Evolutionary conservation across 1,140 invertebrate species (phyloP).

Genomic region (Ceratoteleas bidentatus): DNA sequence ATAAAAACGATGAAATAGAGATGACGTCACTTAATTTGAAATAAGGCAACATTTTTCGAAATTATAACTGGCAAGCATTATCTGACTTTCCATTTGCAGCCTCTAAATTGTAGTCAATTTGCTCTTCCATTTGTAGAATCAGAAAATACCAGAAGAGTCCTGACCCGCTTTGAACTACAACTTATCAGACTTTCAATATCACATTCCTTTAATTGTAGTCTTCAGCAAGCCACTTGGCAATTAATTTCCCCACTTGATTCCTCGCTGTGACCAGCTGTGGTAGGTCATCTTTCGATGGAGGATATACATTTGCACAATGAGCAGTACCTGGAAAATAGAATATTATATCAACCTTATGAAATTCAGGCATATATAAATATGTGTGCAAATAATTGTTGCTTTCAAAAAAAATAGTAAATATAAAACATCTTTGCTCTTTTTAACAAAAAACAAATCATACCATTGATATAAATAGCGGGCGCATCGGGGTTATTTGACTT

Average conservation of each 20-base stretch:
- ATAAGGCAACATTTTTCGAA: too few species aligned
- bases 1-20: too few species aligned
- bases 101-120: too few species aligned
- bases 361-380: too few species aligned
- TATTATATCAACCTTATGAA: too few species aligned
- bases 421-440: not conserved
- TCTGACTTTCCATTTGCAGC: too few species aligned
- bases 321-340: conserved; percentile 88
- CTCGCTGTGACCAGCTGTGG: conserved; percentile 85
- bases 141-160: too few species aligned
- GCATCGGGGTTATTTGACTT: conserved; percentile 82
- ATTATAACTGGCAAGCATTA: too few species aligned
- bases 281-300: conserved; percentile 83
- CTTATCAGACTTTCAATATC: conserved; percentile 40
- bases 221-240: conserved; percentile 81
- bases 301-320: conserved; percentile 92
- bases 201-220: conserved; percentile 49
- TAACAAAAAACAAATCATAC: conserved; percentile 74
- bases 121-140: too few species aligned
- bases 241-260: conserved; percentile 82
- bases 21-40: too few species aligned
- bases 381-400: too few species aligned
- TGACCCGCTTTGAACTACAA: not conserved
- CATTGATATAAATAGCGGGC: conserved; percentile 88
- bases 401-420: conserved; percentile 12